Conservation (phyloP, 2,797 vertebrate genomes). For the Melanogrammus aeglefinus region DNA sequence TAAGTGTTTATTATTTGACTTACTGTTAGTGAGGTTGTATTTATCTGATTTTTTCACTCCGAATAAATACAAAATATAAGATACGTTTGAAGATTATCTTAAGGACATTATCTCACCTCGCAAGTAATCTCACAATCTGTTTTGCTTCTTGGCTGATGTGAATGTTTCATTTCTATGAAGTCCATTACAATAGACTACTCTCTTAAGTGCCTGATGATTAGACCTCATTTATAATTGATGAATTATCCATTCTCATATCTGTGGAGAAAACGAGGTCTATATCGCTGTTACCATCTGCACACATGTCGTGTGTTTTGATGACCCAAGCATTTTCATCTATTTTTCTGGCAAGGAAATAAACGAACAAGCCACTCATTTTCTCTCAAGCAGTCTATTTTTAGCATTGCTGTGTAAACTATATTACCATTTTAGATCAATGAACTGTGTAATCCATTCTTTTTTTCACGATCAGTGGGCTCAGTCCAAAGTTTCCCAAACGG, state of each 20-base stretch:
- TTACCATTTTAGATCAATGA: background rate
- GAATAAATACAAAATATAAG: background rate
- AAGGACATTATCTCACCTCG: background rate
- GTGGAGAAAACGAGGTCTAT: background rate
- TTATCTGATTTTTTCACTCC: background rate
- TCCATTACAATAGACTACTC: background rate
- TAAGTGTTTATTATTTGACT: background rate
- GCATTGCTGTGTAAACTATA: background rate
- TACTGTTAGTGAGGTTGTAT: background rate
- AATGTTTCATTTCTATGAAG: background rate
- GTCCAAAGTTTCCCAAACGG: background rate
- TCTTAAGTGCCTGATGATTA: background rate
- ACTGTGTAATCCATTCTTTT: background rate
- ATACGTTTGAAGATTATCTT: background rate
- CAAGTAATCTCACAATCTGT: background rate
- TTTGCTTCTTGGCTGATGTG: background rate
- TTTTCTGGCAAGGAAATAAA: background rate
- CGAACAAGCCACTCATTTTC: background rate
- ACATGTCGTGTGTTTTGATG: background rate
- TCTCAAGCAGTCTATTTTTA: background rate
- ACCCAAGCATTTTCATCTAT: background rate
- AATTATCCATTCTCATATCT: background rate
- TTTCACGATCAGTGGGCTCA: slow-evolving; percentile 26
- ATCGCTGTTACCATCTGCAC: background rate
- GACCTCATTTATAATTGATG: background rate